Base-by-base conservation (phyloP, 2,797 vertebrate species). In the Malacoctenus gilli region DNA sequence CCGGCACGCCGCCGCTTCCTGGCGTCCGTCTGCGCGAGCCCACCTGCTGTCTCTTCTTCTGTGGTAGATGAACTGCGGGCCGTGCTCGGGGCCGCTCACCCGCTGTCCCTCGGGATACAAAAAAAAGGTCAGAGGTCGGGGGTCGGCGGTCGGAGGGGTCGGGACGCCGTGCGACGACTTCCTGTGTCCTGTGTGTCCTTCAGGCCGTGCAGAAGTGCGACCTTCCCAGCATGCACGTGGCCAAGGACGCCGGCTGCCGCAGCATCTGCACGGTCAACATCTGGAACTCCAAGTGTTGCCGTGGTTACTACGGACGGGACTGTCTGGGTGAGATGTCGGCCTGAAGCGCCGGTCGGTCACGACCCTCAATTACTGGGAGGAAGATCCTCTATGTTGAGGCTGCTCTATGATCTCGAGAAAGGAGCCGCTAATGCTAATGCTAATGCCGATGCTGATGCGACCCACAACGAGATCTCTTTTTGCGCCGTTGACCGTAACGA, bases 221-320 rank as follows among this genome's bases (percentile, higher is more conserved):
- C 21, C 75, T 87, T 9, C 69, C 84, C 9, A 12, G 8, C 0
- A 0, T 69, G 5, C 48, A 36, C 0, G 4, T 83, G 25, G 12
- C 28, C 1, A 72, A 60, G 5, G 70, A 82, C 53, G 1, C 72
- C 0, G 95, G 95, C 19, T 99, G 97, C 66, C 91, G 63, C 1
- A 65, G 82, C 5, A 38, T 84, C 25, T 99, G 97, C 47, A 62
- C 80, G 6, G 5, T 94, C 79, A 82, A 82, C 37, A 34, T 94
- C 53, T 94, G 89, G 84, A 25, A 88, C 0, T 62, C 92, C 5
- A 94, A 75, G 49, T 99, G 97, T 80, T 99, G 97, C 49, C 82
- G 56, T 28, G 94, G 95, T 50, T 97, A 94, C 89, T 94, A 93
- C 0, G 94, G 95, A 48, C 90, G 89, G 4, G 91, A 95, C 77